Conservation (phyloP, 2,888 invertebrate genomes). For the Ommatoiulus sabulosus region DNA sequence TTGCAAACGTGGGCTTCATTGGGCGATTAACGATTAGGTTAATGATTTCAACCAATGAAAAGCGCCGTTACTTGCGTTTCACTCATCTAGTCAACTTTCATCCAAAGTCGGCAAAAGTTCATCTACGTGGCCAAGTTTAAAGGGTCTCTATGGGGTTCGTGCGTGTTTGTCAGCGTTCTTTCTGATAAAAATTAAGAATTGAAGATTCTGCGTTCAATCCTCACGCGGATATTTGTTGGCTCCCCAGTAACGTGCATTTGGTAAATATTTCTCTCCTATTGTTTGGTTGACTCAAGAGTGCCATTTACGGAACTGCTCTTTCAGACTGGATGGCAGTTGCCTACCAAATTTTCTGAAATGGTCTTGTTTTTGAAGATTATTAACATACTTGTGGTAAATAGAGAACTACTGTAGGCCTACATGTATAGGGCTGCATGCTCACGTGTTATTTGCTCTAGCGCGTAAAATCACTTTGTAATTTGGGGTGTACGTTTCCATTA, state of each 20-base stretch:
- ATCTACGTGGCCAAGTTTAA: slow-evolving; percentile 19
- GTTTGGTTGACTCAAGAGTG: too few species aligned
- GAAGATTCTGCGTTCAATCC: not conserved
- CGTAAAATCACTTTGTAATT: too few species aligned
- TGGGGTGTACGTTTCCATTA: too few species aligned
- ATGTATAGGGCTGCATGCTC: too few species aligned
- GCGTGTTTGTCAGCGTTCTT: not conserved
- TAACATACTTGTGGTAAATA: too few species aligned
- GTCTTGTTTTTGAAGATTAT: too few species aligned
- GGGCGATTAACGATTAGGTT: not conserved
- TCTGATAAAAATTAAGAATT: not conserved
- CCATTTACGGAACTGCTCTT: too few species aligned
- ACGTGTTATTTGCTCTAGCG: too few species aligned
- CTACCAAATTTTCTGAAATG: too few species aligned
- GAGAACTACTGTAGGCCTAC: too few species aligned
- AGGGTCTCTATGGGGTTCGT: slow-evolving; percentile 11
- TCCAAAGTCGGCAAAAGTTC: not conserved
- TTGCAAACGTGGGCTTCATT: not conserved
- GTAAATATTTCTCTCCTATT: not conserved
- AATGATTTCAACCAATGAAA: not conserved
- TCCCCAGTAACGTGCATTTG: not conserved
- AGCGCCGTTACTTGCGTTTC: not conserved
- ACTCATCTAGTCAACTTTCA: not conserved
- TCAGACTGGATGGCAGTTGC: too few species aligned
- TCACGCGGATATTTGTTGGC: not conserved